Base-by-base conservation (phyloP, 2,113 vertebrate genomes). In the Leptocoma aspasia region DNA sequence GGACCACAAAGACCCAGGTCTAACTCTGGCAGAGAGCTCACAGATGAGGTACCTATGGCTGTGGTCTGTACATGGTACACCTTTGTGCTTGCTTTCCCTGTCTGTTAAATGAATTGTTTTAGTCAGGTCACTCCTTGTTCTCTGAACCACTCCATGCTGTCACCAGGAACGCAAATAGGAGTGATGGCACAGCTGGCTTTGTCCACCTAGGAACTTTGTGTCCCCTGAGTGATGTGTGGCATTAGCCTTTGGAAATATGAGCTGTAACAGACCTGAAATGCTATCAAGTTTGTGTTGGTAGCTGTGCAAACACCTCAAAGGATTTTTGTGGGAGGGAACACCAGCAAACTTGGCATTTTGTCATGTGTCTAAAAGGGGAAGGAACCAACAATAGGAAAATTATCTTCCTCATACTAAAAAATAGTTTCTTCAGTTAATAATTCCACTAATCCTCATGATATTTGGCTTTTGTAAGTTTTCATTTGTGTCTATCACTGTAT, bases 21-120 rank as follows among this genome's bases (percentile, higher is more conserved):
- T 82, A 98, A 99, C 97, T 99, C 99, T 37, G 99, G 99, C 59
- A 98, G 99, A 98, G 99, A 99, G 84, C 99, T 99, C 91, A 99
- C 99, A 13, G 99, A 99, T 96, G 99, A 99, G 98, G 99, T 99
- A 98, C 73, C 47, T 26, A 4, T 73, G 13, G n/a, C 13, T 53
- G 42, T 86, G 20, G 5, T 82, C 44, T 85, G 30, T 59, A n/a
- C 17, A 0, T 7, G 21, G 30, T 33, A 6, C 2, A 1, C 47
- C 37, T 42, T 78, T 70, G 19, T 50, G 33, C 42, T 73, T 72
- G 50, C 35, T 69, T 72, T 82, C 45, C 41, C 31, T 35, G 21
- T n/a, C 49, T 64, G 30, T 41, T 9, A 21, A 52, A 50, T 7
- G 22, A 81, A 33, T 44, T 78, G 39, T 14, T 6, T 1, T 44